Evolutionary conservation across 2,888 invertebrate species (phyloP).

Genomic region (Dasypogon diadema): DNA sequence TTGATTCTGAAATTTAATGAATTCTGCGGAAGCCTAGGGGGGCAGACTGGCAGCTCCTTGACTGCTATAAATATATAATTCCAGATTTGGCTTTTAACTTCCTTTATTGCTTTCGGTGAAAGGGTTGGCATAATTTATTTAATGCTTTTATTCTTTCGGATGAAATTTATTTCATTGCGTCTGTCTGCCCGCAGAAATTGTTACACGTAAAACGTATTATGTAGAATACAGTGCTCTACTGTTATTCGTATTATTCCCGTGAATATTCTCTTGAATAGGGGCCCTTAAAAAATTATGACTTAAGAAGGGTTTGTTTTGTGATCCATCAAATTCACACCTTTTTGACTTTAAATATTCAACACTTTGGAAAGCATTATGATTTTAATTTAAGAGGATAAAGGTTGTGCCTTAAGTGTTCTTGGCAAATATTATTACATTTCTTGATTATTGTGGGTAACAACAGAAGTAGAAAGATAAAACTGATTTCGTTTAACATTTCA

Average conservation of each 20-base stretch:
- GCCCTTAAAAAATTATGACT: not conserved
- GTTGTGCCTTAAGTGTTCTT: too few species aligned
- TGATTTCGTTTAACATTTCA: too few species aligned
- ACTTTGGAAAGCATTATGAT: too few species aligned
- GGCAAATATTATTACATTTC: too few species aligned
- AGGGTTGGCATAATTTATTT: constrained; percentile 22
- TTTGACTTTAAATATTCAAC: not conserved
- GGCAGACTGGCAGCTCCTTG: not conserved
- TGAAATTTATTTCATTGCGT: constrained; percentile 26
- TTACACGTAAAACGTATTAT: not conserved
- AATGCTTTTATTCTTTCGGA: constrained; percentile 35
- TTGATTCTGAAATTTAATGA: constrained; percentile 43
- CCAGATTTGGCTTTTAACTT: constrained; percentile 39
- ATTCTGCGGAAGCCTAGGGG: constrained; percentile 16
- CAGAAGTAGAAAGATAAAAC: too few species aligned
- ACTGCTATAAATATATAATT: constrained; percentile 32
- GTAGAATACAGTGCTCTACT: not conserved
- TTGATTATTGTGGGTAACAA: too few species aligned
- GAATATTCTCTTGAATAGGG: not conserved
- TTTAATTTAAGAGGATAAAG: too few species aligned
- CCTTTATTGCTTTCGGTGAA: constrained; percentile 23
- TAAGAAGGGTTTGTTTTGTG: not conserved
- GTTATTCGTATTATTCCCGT: not conserved
- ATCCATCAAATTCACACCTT: not conserved
- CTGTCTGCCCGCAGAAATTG: constrained; percentile 12